Base-by-base conservation (phyloP, 37 sponge, comb jelly and placozoan species). In the Beroe forskalii region DNA sequence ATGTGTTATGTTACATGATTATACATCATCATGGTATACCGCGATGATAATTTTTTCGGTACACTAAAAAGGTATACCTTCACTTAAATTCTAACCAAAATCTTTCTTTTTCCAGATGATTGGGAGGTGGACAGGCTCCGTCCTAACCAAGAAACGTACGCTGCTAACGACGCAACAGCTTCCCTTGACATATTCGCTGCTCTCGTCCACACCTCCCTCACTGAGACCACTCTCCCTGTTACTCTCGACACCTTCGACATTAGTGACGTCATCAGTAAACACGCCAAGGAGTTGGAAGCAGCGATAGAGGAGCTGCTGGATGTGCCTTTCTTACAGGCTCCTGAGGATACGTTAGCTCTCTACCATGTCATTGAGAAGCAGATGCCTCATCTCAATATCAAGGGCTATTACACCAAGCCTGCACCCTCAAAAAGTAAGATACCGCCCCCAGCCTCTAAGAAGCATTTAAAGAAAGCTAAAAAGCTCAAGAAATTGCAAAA, bases 151-250 rank as follows among this genome's bases (percentile, higher is more conserved):
- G 19, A 23, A 6, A 44, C 86, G 3, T 80, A 80, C 86, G 86
- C 86, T 0, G 86, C 86, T 30, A 80, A 80, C 22, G 86, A 80
- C 42, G 86, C 86, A 1, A 44, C 86, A 1, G 86, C 86, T 14
- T 41, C 86, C 0, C 86, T 80, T 1, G 86, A 80, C 55, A 80
- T 80, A 23, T 80, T 80, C 35, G 55, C 35, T 4, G 86, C 55
- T 6, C 40, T 80, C 14, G 86, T 80, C n/a, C 42, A 24, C 28
- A 1, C 86, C 12, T 44, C 55, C 12, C 24, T 25, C 55, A 44
- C 28, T 1, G 86, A 48, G 1, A 9, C 28, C 4, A 2, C 24
- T 0, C 55, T 80, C 6, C 86, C 86, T 1, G 43, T 80, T 23
- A 27, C 28, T 3, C 27, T 42, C 27, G 27, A 64, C 66, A 28